Conservation (phyloP, 2,797 vertebrate species). For the Meda fulgida region DNA sequence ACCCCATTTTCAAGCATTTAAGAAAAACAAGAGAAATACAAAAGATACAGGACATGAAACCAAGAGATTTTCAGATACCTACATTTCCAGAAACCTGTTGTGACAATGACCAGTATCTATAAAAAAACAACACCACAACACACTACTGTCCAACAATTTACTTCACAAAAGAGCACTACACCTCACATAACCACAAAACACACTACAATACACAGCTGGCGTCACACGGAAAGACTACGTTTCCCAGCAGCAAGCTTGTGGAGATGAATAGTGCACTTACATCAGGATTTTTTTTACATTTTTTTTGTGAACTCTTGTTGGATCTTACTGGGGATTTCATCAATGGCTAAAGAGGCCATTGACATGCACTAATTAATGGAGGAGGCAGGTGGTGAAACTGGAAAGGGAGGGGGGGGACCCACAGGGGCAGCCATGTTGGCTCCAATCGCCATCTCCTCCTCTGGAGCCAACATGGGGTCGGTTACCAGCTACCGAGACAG, state of each 20-base stretch:
- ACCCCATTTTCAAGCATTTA: constrained; percentile 24
- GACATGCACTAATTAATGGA: constrained; percentile 72
- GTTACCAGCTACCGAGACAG: constrained; percentile 76
- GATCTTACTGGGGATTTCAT: constrained; percentile 67
- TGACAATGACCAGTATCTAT: constrained; percentile 47
- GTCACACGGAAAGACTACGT: constrained; percentile 42
- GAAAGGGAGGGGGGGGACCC: constrained; percentile 69
- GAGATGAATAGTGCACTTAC: constrained; percentile 72
- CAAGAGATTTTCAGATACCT: constrained; percentile 27
- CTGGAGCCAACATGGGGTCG: constrained; percentile 79
- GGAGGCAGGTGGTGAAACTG: constrained; percentile 68
- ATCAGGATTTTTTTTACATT: constrained; percentile 52
- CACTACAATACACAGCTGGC: constrained; percentile 12
- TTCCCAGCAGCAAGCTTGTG: constrained; percentile 74
- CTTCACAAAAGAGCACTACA: constrained; percentile 49
- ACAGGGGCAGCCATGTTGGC: constrained; percentile 80
- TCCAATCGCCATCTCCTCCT: constrained; percentile 72
- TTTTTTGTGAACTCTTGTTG: constrained; percentile 61
- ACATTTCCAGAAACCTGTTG: constrained; percentile 17
- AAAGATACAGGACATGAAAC: constrained; percentile 17
- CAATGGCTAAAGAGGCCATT: constrained; percentile 78
- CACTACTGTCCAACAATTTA: constrained; percentile 48
- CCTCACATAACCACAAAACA: constrained; percentile 50
- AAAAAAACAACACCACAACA: constrained; percentile 50
- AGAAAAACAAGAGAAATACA: constrained; percentile 30